These are phyloP conservation scores for Semibalanus balanoides DNA, from an alignment of 1,140 invertebrate genomes.

Conservation along the genomic window DNA sequence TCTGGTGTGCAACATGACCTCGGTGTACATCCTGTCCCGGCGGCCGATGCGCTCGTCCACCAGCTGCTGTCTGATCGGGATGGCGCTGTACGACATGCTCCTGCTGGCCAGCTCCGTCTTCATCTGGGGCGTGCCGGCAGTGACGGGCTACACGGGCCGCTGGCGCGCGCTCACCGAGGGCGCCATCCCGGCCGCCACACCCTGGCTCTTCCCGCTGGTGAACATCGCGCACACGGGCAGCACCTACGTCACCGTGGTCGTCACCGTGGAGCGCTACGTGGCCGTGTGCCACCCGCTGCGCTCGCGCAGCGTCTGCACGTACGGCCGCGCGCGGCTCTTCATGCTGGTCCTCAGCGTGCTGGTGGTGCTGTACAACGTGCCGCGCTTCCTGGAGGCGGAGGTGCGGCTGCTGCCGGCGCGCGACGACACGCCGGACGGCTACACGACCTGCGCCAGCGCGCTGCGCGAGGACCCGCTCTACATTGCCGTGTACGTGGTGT, in stretches of 20 bases:
- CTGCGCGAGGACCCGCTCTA: slow-evolving; percentile 57
- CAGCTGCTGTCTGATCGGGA: slow-evolving; percentile 77
- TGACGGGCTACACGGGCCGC: slow-evolving; percentile 60
- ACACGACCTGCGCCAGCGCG: no score
- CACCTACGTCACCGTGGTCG: slow-evolving; percentile 85
- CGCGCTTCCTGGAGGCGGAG: slow-evolving; percentile 35
- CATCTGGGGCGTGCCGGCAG: slow-evolving; percentile 67
- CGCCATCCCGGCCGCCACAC: slow-evolving; percentile 63
- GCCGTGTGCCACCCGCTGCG: slow-evolving; percentile 86
- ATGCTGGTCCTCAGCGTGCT: slow-evolving; percentile 67
- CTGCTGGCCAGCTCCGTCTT: slow-evolving; percentile 73
- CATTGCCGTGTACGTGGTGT: slow-evolving; percentile 74
- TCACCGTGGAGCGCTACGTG: slow-evolving; percentile 88
- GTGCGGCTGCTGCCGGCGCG: not conserved
- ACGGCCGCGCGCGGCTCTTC: slow-evolving; percentile 68
- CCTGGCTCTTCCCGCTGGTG: slow-evolving; percentile 69
- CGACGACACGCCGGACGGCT: not conserved
- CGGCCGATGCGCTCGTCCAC: slow-evolving; percentile 89
- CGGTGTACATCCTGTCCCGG: slow-evolving; percentile 74
- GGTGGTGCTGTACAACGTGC: slow-evolving; percentile 73
- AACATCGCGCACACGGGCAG: slow-evolving; percentile 67
- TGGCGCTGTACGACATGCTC: slow-evolving; percentile 79
- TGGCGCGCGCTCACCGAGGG: no score
- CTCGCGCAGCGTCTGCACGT: slow-evolving; percentile 77
- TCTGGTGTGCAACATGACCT: slow-evolving; percentile 73